Conservation (phyloP, 2,888 invertebrate species). For the Osedax frankpressi region DNA sequence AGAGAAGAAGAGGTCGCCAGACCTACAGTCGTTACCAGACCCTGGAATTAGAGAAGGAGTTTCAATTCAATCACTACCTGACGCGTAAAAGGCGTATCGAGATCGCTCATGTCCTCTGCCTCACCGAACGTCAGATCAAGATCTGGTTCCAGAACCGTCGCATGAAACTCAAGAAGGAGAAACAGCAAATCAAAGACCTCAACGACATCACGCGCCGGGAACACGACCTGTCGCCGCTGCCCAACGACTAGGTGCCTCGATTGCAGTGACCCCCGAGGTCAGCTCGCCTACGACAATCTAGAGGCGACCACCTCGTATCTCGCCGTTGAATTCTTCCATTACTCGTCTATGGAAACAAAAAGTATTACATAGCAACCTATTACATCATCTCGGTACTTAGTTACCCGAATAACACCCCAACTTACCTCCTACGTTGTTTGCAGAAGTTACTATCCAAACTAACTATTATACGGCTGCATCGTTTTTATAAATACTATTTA, state of each 20-base stretch:
- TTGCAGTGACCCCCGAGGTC: too few relatives aligned
- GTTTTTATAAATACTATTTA: too few relatives aligned
- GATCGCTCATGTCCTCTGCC: constrained; percentile 86
- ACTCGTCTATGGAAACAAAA: too few relatives aligned
- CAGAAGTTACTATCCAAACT: too few relatives aligned
- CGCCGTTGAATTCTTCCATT: too few relatives aligned
- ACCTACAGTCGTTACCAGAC: constrained; percentile 95
- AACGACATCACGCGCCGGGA: constrained; percentile 28
- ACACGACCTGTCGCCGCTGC: not conserved
- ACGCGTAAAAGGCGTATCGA: constrained; percentile 89
- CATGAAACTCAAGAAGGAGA: constrained; percentile 76
- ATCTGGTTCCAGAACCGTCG: constrained; percentile 71
- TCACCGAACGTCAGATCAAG: constrained; percentile 77
- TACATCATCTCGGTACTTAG: not conserved
- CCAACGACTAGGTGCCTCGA: not conserved
- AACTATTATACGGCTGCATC: too few relatives aligned
- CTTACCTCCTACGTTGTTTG: too few relatives aligned
- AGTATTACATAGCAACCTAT: too few relatives aligned
- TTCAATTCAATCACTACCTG: constrained; percentile 93
- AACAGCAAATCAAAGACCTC: constrained; percentile 36
- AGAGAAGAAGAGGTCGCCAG: constrained; percentile 63
- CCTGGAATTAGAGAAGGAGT: constrained; percentile 89
- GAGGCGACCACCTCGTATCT: too few relatives aligned
- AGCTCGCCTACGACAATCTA: too few relatives aligned
- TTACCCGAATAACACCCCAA: too few relatives aligned